Evolutionary conservation across 2,797 vertebrate genomes (phyloP), one percentile per base, ranked within the genome.

Genomic region (Gymnoscopelus braueri): DNA sequence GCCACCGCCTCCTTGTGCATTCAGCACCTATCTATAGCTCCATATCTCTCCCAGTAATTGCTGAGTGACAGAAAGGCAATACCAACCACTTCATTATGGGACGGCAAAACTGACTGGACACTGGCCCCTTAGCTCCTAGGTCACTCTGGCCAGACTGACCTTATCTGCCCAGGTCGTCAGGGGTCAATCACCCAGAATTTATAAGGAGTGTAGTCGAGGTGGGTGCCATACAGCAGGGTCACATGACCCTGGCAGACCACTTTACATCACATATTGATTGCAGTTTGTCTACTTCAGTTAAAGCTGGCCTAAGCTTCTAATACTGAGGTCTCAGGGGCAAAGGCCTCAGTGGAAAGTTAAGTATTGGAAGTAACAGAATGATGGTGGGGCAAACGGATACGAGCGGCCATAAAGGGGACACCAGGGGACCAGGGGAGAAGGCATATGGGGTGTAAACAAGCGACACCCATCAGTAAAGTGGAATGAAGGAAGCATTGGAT

Each of bases 31-130:
- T 91, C 88, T 88, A 81, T 82, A 72, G 81, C 82, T 81, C 88
- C 88, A 91, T 92, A 93, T 93, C 90, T 93, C 88, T 92, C 81
- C 23, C 80, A 66, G 81, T 94, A 94, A 94, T 94, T 92, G 91
- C 92, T 93, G 93, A 97, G 92, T 97, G 96, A 97, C 96, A 98
- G 96, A 96, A 97, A 97, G 94, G 95, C 96, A 95, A 97, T 97
- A 95, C 93, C 93, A 94, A 95, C 93, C 94, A 95, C 95, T 97
- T 98, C 94, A 97, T 98, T 96, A 97, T 93, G 88, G 84, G 76
- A 91, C 88, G 91, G 94, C 92, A 87, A 89, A 82, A 91, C 91
- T 90, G 94, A 93, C 91, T 88, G 90, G 92, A 93, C 91, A 80
- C 92, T 90, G 84, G 91, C 93, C 92, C 89, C 89, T 44, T 90